Evolutionary conservation across 1,140 invertebrate genomes (phyloP).

Genomic region (Drosophila subobscura): DNA sequence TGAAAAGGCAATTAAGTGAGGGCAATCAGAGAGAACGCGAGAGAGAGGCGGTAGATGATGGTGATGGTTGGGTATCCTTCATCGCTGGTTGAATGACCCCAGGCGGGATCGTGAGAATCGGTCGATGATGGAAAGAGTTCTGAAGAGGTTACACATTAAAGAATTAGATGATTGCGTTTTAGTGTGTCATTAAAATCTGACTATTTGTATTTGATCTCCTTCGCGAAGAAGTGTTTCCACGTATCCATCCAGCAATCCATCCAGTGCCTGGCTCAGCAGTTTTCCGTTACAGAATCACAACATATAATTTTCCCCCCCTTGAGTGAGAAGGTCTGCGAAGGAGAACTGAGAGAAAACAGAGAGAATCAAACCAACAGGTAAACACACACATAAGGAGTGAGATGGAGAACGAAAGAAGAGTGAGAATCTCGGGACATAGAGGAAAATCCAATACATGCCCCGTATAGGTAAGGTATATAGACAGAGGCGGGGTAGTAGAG

Average conservation of each 20-base stretch:
- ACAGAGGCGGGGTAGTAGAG: conserved; percentile 27
- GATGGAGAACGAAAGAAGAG: conserved; percentile 7
- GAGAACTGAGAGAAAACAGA: conserved; percentile 7
- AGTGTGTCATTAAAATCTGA: conserved; percentile 73
- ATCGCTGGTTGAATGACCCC: conserved; percentile 67
- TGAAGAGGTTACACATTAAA: conserved; percentile 60
- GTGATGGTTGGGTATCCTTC: conserved; percentile 21
- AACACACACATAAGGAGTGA: conserved; percentile 19
- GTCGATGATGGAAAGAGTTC: conserved; percentile 50
- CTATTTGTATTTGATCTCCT: conserved; percentile 55
- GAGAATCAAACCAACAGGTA: conserved; percentile 15
- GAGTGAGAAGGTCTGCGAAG: background rate
- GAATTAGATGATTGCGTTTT: conserved; percentile 75
- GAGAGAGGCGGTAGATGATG: conserved; percentile 11
- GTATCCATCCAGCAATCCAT: conserved; percentile 28
- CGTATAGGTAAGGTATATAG: conserved; percentile 22
- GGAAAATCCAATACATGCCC: conserved; percentile 70
- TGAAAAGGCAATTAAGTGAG: conserved; percentile 68
- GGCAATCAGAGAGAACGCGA: conserved; percentile 13
- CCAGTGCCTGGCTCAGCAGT: conserved; percentile 46
- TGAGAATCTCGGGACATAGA: conserved; percentile 57
- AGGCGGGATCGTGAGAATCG: conserved; percentile 63
- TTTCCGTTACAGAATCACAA: conserved; percentile 80
- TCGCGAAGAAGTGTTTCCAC: conserved; percentile 24
- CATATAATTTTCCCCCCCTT: conserved; percentile 68